phyloP scores from a whole-genome alignment of 1,140 invertebrate species.

The Listronotus bonariensis region DNA sequence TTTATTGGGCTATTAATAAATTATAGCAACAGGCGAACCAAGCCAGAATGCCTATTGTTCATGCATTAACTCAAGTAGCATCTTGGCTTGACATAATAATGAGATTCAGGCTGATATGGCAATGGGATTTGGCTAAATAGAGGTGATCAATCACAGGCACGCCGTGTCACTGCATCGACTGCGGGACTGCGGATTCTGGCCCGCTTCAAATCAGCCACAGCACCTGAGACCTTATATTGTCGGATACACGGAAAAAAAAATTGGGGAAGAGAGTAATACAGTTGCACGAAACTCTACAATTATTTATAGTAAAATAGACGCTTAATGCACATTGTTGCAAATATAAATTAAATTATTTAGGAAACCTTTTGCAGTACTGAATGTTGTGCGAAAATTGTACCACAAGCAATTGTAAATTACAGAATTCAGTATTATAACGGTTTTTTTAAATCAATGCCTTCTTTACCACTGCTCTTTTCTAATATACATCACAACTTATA shows the following conservation, averaged over 20 bases:
- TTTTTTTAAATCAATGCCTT: too few relatives aligned
- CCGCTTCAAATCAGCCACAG: constrained; percentile 35
- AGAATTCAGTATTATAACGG: too few relatives aligned
- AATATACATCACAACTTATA: too few relatives aligned
- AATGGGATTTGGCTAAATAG: constrained; percentile 56
- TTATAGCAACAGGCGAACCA: constrained; percentile 56
- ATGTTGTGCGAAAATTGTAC: too few relatives aligned
- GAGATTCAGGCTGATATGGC: constrained; percentile 55
- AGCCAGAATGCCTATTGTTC: constrained; percentile 53
- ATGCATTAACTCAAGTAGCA: constrained; percentile 56
- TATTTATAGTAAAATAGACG: too few relatives aligned
- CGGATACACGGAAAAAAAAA: constrained; percentile 14
- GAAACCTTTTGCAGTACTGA: too few relatives aligned
- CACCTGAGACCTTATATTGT: constrained; percentile 34
- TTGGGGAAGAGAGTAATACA: too few relatives aligned
- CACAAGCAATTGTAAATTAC: too few relatives aligned
- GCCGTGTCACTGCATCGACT: constrained; percentile 51
- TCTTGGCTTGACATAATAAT: constrained; percentile 57
- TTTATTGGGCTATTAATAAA: constrained; percentile 58
- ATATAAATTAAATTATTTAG: too few relatives aligned
- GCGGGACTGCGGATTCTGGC: constrained; percentile 26
- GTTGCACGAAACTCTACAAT: too few relatives aligned
- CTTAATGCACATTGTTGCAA: too few relatives aligned
- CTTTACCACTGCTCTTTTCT: too few relatives aligned
- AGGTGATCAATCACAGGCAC: constrained; percentile 54